Evolutionary conservation across 2,113 vertebrate species (phyloP), one percentile per base, ranked within the genome.

Genomic region (Sylvietta virens): DNA sequence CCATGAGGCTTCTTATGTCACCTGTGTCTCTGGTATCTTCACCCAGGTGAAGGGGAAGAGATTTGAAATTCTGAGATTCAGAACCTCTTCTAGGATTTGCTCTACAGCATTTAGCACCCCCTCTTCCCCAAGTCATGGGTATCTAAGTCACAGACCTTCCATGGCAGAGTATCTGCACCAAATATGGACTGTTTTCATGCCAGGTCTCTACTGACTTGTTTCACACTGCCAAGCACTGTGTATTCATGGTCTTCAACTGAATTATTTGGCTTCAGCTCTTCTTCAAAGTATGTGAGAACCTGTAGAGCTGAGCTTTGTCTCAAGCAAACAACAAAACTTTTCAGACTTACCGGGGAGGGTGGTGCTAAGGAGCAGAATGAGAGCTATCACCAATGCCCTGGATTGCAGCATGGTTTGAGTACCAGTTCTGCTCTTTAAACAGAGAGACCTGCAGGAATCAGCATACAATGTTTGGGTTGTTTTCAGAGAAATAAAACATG

Each of bases 291-390:
- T 15, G 4, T 35, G 50, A 92, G 76, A 81, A 78, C 33, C 53
- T 11, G 0, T 24, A 65, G 57, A 88, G 48, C 45, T 62, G 62
- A 92, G 42, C 21, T 39, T 45, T 77, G n/a, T 47, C 50, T 76
- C 71, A 73, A 15, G 21, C 22, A 89, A 57, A 37, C 11, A 21
- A 39, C 65, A 89, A 71, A 66, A 28, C n/a, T 72, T 81, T 85
- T 80, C 33, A 66, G 62, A 94, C 96, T 96, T 96, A 97, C 97
- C 97, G 0, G 92, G 88, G 64, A 96, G 9, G 61, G 92, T 83
- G 66, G 83, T 94, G 88, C 87, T 65, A 20, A 97, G 92, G 42
- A 97, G 92, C 90, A 97, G 91, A 42, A 96, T 91, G 30, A 97
- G 94, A 95, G 56, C 90, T 86, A 97, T 78, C 78, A 94, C 86